Conservation (phyloP, 2,888 invertebrate species). For the Seira ritae region DNA sequence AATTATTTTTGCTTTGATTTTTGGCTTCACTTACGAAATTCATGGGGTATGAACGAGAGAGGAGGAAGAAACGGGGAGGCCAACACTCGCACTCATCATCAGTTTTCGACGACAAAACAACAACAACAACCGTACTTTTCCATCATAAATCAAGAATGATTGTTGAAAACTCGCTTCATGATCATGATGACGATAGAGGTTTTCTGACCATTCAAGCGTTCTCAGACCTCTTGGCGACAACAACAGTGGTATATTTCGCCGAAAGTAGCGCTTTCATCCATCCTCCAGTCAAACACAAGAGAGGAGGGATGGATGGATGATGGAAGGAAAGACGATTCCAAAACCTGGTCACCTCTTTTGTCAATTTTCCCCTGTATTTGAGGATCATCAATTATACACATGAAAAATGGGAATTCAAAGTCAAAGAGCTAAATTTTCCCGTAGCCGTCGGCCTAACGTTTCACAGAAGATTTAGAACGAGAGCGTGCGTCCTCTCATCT, state of each 20-base stretch:
- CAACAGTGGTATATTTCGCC: not conserved
- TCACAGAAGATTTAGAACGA: too few species aligned
- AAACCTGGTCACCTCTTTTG: too few species aligned
- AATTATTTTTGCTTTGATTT: conserved; percentile 13
- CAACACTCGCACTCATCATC: not conserved
- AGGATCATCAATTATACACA: too few species aligned
- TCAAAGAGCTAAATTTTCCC: too few species aligned
- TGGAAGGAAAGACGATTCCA: too few species aligned
- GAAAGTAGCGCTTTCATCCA: too few species aligned
- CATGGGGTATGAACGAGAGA: conserved; percentile 6
- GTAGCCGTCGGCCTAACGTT: too few species aligned
- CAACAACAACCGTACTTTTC: conserved; percentile 13
- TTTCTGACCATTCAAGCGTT: conserved; percentile 37
- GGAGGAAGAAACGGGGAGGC: conserved; percentile 1
- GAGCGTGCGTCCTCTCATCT: too few species aligned
- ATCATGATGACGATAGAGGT: conserved; percentile 25
- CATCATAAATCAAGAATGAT: not conserved
- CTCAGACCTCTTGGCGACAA: conserved; percentile 40
- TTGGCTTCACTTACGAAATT: conserved; percentile 32
- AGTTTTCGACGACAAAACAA: not conserved
- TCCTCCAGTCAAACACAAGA: too few species aligned
- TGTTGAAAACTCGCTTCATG: not conserved
- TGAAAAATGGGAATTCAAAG: too few species aligned
- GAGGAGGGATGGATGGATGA: too few species aligned
- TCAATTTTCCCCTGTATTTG: too few species aligned